These are phyloP conservation scores for Drosophila paulistorum DNA, from an alignment of 1,140 invertebrate genomes.

Conservation along the genomic window DNA sequence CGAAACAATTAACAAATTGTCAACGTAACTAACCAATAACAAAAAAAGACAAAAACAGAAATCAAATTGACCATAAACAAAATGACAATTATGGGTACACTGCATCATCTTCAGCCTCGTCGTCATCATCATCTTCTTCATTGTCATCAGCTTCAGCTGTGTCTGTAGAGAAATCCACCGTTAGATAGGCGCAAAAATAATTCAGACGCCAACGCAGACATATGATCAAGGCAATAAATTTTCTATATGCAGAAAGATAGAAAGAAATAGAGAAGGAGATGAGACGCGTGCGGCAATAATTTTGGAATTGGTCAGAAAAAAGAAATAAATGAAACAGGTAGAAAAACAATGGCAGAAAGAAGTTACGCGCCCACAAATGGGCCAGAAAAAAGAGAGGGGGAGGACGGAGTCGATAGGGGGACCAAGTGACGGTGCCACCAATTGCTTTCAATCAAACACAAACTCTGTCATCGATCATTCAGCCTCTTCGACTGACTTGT, in stretches of 20 bases:
- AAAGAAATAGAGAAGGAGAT: slow-evolving; percentile 9
- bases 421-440: slow-evolving; percentile 79
- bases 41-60: neutral
- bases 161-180: slow-evolving; percentile 28
- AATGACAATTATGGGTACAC: slow-evolving; percentile 46
- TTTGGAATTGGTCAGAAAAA: slow-evolving; percentile 30
- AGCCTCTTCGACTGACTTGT: slow-evolving; percentile 38
- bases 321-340: slow-evolving; percentile 8
- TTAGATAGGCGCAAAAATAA: slow-evolving; percentile 39
- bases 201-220: slow-evolving; percentile 44
- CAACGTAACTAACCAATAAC: slow-evolving; percentile 25
- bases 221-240: slow-evolving; percentile 57
- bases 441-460: slow-evolving; percentile 81
- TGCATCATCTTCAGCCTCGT: slow-evolving; percentile 31
- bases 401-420: slow-evolving; percentile 18
- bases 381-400: slow-evolving; percentile 8
- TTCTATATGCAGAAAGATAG: slow-evolving; percentile 36
- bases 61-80: slow-evolving; percentile 43
- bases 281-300: slow-evolving; percentile 62
- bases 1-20: slow-evolving; percentile 49
- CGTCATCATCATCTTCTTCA: neutral
- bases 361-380: slow-evolving; percentile 59
- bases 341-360: slow-evolving; percentile 13
- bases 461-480: slow-evolving; percentile 80
- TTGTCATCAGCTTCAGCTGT: neutral